Conservation (phyloP, 2,113 vertebrate genomes). For the Climacteris rufus region DNA sequence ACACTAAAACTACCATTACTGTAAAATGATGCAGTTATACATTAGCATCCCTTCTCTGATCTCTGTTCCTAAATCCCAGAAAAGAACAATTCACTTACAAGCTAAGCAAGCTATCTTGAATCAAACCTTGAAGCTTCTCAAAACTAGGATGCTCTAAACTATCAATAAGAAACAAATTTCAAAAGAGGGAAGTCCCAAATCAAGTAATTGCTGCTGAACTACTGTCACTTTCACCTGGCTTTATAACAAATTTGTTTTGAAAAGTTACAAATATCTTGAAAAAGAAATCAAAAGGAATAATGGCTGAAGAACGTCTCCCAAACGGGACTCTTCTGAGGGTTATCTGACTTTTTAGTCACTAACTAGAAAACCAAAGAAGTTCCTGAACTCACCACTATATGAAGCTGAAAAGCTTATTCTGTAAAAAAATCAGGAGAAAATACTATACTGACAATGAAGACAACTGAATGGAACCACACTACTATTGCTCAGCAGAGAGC, state of each 20-base stretch:
- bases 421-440: background rate
- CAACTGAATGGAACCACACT: background rate
- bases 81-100: slow-evolving; percentile 22
- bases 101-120: background rate
- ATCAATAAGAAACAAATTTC: background rate
- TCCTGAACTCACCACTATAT: background rate
- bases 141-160: background rate
- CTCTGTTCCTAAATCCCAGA: background rate
- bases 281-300: background rate
- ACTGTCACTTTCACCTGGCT: background rate
- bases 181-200: background rate
- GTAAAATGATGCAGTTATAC: background rate
- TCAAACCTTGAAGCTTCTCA: slow-evolving; percentile 3
- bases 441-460: background rate
- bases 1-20: background rate
- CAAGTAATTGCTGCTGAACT: background rate
- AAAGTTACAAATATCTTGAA: background rate
- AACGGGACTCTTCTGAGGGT: background rate
- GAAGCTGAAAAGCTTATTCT: background rate
- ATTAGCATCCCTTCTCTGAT: slow-evolving; percentile 5
- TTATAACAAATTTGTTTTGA: background rate
- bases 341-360: background rate
- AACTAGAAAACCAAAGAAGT: background rate
- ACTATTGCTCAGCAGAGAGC: background rate
- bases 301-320: background rate